These are phyloP conservation scores for Porphyrio hochstetteri DNA, from an alignment of 2,113 vertebrate species.

Conservation along the genomic window DNA sequence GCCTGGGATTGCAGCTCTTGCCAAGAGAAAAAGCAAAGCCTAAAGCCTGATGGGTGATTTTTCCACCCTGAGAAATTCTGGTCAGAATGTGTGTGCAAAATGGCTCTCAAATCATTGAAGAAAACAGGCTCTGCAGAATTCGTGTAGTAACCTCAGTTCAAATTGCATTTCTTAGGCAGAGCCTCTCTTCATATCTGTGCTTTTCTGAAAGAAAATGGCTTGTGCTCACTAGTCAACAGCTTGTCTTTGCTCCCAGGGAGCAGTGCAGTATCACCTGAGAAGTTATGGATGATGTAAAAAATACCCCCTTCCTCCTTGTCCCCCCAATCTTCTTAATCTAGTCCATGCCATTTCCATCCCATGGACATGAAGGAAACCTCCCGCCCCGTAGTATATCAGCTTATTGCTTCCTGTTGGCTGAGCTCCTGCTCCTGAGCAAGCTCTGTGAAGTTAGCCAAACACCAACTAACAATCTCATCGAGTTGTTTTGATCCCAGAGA, in stretches of 20 bases:
- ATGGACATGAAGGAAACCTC: background rate
- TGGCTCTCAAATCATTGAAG: background rate
- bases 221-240: background rate
- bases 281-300: background rate
- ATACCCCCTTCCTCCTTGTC: background rate
- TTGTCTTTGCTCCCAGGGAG: background rate
- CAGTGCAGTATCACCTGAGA: background rate
- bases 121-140: background rate
- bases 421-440: background rate
- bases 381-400: rapidly evolving
- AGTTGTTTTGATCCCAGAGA: background rate
- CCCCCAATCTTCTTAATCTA: background rate
- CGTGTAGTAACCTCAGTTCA: background rate
- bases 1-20: background rate
- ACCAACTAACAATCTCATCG: background rate
- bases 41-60: background rate
- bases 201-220: background rate
- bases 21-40: background rate
- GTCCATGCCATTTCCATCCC: background rate
- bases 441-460: background rate
- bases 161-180: background rate
- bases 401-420: background rate
- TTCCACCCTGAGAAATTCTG: background rate
- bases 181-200: rapidly evolving
- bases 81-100: background rate